phyloP scores from a whole-genome alignment of 2,888 invertebrate species.

The Suillia variegata region DNA sequence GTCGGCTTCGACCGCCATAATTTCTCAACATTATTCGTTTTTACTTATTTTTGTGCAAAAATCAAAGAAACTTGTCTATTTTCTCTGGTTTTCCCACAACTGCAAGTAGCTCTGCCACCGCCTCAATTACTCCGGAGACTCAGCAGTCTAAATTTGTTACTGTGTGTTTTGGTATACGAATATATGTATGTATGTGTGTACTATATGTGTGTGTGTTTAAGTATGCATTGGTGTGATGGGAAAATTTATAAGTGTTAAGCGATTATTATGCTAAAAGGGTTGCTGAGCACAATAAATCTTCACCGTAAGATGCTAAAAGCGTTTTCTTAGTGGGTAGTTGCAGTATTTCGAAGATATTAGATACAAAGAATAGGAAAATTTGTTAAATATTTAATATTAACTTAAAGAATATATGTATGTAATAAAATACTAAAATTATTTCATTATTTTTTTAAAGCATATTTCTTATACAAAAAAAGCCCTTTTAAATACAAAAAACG shows the following conservation, averaged over 20 bases:
- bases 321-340: no score
- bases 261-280: slow-evolving; percentile 6
- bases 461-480: no score
- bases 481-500: no score
- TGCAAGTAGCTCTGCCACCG: background rate
- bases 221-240: background rate
- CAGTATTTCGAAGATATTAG: no score
- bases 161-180: background rate
- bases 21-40: no score
- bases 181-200: slow-evolving; percentile 2
- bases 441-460: no score
- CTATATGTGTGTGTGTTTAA: slow-evolving; percentile 2
- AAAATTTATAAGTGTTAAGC: background rate
- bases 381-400: no score
- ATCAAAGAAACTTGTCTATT: background rate
- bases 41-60: background rate
- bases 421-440: no score
- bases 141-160: background rate
- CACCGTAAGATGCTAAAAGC: no score
- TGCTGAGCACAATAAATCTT: slow-evolving; percentile 7
- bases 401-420: no score
- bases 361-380: no score
- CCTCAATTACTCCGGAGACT: background rate
- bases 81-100: background rate
- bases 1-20: no score